Percentiles rank a stretch among this genome's conserved stretches.
phyloP scores from a whole-genome alignment of 2,797 vertebrate genomes.

The Cygnus olor region DNA sequence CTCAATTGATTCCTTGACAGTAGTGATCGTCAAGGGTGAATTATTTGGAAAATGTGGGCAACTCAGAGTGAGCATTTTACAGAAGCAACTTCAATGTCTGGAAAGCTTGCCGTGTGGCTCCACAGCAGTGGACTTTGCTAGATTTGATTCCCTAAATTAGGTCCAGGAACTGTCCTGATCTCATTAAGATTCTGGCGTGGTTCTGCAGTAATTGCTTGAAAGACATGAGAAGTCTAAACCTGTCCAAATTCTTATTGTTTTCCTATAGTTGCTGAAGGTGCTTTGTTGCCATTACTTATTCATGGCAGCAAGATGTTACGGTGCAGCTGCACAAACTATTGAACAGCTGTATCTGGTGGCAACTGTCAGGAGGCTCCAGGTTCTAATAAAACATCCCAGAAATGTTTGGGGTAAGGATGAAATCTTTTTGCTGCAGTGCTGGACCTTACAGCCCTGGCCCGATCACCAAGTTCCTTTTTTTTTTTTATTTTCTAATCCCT shows the following conservation, averaged over 20 bases:
- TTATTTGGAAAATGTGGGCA: not conserved
- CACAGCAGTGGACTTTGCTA: not conserved
- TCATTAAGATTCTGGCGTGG: not conserved
- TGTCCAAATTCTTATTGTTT: not conserved
- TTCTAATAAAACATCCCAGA: not conserved
- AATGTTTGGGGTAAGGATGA: not conserved
- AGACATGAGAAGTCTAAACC: not conserved
- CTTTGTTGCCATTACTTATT: not conserved
- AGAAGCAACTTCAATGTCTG: not conserved
- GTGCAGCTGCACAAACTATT: not conserved
- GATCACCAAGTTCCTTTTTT: not conserved
- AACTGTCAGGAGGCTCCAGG: not conserved
- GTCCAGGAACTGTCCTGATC: not conserved
- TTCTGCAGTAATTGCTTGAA: not conserved
- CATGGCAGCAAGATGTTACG: not conserved
- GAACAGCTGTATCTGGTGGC: not conserved
- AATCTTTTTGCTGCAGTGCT: not conserved
- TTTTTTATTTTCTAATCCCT: not conserved
- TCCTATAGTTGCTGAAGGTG: not conserved
- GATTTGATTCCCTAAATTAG: not conserved
- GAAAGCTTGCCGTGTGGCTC: not conserved
- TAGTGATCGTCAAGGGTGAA: not conserved
- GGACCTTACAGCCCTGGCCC: not conserved
- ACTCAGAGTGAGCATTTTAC: not conserved
- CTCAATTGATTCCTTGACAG: not conserved